phyloP scores from a whole-genome alignment of 1,140 invertebrate genomes.

The Cecropterus lyciades region DNA sequence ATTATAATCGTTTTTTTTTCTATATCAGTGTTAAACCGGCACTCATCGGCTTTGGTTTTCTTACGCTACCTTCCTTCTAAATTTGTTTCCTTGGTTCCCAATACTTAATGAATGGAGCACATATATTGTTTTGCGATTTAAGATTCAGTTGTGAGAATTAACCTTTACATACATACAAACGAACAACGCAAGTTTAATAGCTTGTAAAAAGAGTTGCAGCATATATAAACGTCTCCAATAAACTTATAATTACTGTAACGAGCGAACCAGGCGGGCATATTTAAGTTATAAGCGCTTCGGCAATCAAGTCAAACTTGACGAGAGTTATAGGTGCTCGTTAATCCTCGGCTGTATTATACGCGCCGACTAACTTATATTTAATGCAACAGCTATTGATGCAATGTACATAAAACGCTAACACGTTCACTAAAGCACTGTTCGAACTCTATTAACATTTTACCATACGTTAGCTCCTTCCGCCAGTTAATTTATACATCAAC shows the following conservation, averaged over 20 bases:
- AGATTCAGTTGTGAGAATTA: no score
- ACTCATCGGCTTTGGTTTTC: no score
- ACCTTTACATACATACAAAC: no score
- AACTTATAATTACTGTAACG: not conserved
- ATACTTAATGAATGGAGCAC: no score
- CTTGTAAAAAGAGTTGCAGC: no score
- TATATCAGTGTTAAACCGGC: no score
- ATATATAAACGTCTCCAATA: not conserved
- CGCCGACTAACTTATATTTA: constrained; percentile 17
- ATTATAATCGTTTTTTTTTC: no score
- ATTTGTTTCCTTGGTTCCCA: no score
- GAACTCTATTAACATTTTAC: constrained; percentile 11
- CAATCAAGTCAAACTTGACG: constrained; percentile 25
- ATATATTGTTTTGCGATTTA: no score
- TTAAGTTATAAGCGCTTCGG: constrained; percentile 20
- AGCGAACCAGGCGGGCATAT: not conserved
- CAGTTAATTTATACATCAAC: not conserved
- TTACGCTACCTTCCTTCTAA: no score
- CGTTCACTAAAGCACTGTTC: not conserved
- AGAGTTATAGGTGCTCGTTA: constrained; percentile 11
- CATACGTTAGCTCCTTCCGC: not conserved
- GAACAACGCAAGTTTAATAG: no score
- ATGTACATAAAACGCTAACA: constrained; percentile 16
- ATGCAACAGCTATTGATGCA: constrained; percentile 9
- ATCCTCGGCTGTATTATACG: not conserved